These are phyloP conservation scores for Sarcophaga caerulescens DNA, from an alignment of 2,888 invertebrate species.

Conservation along the genomic window DNA sequence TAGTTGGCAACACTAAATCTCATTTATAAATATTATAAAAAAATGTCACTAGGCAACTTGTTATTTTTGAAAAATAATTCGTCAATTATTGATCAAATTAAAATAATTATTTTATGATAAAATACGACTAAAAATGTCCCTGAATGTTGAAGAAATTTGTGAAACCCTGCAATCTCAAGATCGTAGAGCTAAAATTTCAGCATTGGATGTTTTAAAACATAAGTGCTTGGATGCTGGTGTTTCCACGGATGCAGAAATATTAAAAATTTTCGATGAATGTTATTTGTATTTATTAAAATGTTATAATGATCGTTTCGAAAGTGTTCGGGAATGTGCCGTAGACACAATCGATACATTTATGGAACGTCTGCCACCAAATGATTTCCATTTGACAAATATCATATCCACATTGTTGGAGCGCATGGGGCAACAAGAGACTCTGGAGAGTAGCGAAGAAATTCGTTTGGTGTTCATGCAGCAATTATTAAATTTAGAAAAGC, in stretches of 20 bases:
- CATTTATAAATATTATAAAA: no score
- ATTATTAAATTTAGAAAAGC: conserved; percentile 85
- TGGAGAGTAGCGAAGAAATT: conserved; percentile 90
- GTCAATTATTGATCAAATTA: conserved; percentile 31
- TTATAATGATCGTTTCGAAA: conserved; percentile 79
- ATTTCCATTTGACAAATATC: conserved; percentile 88
- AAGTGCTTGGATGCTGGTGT: conserved; percentile 49
- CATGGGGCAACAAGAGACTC: conserved; percentile 88
- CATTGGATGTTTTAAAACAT: conserved; percentile 67
- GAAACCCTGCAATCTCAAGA: conserved; percentile 70
- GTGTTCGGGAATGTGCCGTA: conserved; percentile 76
- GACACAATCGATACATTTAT: conserved; percentile 74
- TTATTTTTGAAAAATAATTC: conserved; percentile 36
- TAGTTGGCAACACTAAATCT: no score
- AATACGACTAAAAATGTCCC: conserved; percentile 46
- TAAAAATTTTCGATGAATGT: conserved; percentile 75
- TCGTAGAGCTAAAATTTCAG: conserved; percentile 70
- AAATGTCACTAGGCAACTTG: conserved; percentile 45
- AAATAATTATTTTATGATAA: conserved; percentile 12
- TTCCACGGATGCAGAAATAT: conserved; percentile 58
- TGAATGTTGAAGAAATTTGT: conserved; percentile 69
- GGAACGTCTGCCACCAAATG: conserved; percentile 84
- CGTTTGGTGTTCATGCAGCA: conserved; percentile 86
- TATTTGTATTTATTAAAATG: conserved; percentile 80
- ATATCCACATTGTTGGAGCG: conserved; percentile 89